Evolutionary conservation across 2,888 invertebrate species (phyloP).

Genomic region (Empis stercorea): DNA sequence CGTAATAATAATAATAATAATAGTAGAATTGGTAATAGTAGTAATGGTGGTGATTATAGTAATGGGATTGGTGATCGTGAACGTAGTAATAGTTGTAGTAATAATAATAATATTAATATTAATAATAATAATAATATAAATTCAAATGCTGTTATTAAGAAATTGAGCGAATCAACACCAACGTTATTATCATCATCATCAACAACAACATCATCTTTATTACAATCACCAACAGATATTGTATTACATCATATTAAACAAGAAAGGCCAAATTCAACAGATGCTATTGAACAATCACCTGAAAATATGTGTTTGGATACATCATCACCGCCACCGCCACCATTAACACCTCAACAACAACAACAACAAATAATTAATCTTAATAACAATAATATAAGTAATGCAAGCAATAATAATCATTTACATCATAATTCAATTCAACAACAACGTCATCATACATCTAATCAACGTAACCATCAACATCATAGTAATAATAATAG

Average conservation of each 20-base stretch:
- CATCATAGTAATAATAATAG: not conserved
- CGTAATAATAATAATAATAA: constrained; percentile 11
- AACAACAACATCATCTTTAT: constrained; percentile 8
- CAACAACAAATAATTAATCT: constrained; percentile 6
- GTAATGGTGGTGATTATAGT: not conserved
- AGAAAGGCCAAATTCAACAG: constrained; percentile 31
- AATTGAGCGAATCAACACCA: constrained; percentile 16
- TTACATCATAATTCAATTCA: constrained; percentile 7
- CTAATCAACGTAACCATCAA: not conserved
- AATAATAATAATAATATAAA: constrained; percentile 16
- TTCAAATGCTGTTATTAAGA: constrained; percentile 7
- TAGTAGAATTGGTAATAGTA: not conserved
- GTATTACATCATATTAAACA: constrained; percentile 31
- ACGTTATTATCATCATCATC: constrained; percentile 17
- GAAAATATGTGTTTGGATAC: constrained; percentile 13
- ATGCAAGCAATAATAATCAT: not conserved
- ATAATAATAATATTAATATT: not conserved
- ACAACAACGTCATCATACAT: constrained; percentile 7
- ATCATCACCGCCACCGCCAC: constrained; percentile 13
- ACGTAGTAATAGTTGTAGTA: constrained; percentile 14
- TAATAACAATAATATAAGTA: not conserved
- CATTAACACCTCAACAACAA: constrained; percentile 12
- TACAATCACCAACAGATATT: constrained; percentile 16
- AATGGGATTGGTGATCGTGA: constrained; percentile 13
- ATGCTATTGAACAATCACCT: constrained; percentile 17